Evolutionary conservation across 2,797 vertebrate genomes (phyloP).

Genomic region (Champsocephalus gunnari): DNA sequence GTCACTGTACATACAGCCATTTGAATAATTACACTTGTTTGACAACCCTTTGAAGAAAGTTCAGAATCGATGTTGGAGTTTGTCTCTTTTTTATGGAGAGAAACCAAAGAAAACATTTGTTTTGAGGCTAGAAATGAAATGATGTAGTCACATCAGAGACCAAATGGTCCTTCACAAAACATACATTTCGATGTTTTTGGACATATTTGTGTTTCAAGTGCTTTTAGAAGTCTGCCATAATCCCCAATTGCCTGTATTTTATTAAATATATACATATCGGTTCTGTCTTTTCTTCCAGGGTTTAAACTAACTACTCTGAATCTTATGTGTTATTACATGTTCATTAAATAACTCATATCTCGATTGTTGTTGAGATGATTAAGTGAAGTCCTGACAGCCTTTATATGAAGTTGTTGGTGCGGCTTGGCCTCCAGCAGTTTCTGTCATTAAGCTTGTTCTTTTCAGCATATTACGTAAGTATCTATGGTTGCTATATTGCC

Average conservation of each 20-base stretch:
- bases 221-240: background rate
- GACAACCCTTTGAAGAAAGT: accelerated
- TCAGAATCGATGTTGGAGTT: background rate
- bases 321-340: conserved; percentile 13
- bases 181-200: background rate
- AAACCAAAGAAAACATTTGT: background rate
- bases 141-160: background rate
- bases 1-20: accelerated
- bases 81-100: background rate
- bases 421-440: conserved; percentile 39
- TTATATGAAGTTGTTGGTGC: conserved; percentile 19
- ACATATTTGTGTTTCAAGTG: background rate
- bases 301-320: background rate
- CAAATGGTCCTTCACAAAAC: background rate
- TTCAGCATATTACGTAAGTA: conserved; percentile 71
- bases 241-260: background rate
- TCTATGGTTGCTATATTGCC: conserved; percentile 69
- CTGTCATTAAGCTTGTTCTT: conserved; percentile 59
- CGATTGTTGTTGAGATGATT: conserved; percentile 15
- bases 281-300: background rate
- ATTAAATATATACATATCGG: background rate
- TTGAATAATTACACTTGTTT: background rate
- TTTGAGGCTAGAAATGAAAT: background rate
- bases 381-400: conserved; percentile 27
- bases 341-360: conserved; percentile 11